Conservation (phyloP, 1,140 invertebrate genomes). For the Coelopa frigida region DNA sequence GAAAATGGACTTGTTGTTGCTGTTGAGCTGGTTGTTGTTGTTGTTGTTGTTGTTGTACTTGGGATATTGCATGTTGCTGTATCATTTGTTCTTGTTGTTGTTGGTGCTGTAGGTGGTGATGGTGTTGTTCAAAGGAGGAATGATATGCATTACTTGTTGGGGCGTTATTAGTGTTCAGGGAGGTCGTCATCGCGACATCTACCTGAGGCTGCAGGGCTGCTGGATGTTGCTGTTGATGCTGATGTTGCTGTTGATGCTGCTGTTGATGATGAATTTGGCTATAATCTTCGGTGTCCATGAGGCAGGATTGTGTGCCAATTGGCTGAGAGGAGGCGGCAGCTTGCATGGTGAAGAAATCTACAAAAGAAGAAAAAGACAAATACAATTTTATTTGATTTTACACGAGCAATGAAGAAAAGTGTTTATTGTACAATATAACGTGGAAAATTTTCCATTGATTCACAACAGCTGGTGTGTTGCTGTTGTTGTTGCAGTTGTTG, state of each 20-base stretch:
- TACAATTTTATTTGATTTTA: constrained; percentile 1
- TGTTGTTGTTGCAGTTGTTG: not conserved
- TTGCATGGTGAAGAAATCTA: too few relatives aligned
- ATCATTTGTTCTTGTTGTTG: constrained; percentile 11
- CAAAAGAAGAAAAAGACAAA: constrained; percentile 35
- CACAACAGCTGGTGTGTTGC: not conserved
- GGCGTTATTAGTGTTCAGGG: not conserved
- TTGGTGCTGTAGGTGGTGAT: constrained; percentile 15
- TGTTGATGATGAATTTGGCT: constrained; percentile 4
- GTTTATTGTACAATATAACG: not conserved
- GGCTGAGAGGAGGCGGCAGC: constrained; percentile 34
- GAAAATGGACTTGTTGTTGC: constrained; percentile 35
- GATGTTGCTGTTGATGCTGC: constrained; percentile 17
- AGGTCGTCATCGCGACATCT: constrained; percentile 2
- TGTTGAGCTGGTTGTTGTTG: constrained; percentile 19
- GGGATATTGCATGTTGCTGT: constrained; percentile 7
- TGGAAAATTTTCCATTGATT: not conserved
- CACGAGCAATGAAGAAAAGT: not conserved
- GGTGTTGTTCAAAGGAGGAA: constrained; percentile 4
- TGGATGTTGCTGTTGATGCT: constrained; percentile 17
- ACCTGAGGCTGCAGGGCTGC: constrained; percentile 19
- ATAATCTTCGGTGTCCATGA: constrained; percentile 32
- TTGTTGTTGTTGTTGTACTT: constrained; percentile 15
- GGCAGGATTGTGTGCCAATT: constrained; percentile 37
- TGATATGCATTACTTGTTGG: constrained; percentile 5